Base-by-base conservation (phyloP, 2,888 invertebrate species). In the Euzophera pinguis region DNA sequence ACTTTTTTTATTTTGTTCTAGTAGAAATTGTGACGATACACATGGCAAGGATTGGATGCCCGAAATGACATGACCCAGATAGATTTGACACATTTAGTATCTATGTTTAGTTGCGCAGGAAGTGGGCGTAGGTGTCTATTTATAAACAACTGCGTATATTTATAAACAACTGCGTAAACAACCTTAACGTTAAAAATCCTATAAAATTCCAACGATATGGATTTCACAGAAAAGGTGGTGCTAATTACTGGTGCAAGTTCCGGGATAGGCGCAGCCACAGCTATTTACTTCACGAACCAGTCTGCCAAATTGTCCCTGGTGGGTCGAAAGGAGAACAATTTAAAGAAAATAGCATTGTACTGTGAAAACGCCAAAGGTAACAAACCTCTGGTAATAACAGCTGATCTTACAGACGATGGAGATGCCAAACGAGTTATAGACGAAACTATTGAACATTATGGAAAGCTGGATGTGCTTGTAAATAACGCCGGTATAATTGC, bases 401-500 rank as follows among this genome's bases (percentile, higher is more conserved):
- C 92, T 8, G 95, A 95, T 63, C 74, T 95, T 32, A 94, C 93
- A 0, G 92, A 93, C 57, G 95, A 96, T 67, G 81, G 78, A 0
- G 95, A 95, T 61, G 88, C 91, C 0, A 91, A 93, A 68, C 89
- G 90, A 48, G 92, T 96, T 54, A 75, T 97, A 1, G 91, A 93
- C 1, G 91, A 93, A 53, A 95, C 96, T 0, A 80, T 97, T 3
- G 87, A 92, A 47, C 92, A 94, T 64, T 95, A 90, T 68, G 93
- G 93, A 0, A 93, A 91, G 73, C 73, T 97, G 1, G 95, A 97
- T 82, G 92, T 97, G 48, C 81, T 97, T 57, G 86, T 97, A 1
- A 97, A 98, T 78, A 97, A 95, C 82, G 98, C 98, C 35, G 98
- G 98, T 6, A 91, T 95, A 22, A 78, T 97, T 14, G 94, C 93